Evolutionary conservation across 2,113 vertebrate species (phyloP).

Genomic region (Acrocephalus kingi): DNA sequence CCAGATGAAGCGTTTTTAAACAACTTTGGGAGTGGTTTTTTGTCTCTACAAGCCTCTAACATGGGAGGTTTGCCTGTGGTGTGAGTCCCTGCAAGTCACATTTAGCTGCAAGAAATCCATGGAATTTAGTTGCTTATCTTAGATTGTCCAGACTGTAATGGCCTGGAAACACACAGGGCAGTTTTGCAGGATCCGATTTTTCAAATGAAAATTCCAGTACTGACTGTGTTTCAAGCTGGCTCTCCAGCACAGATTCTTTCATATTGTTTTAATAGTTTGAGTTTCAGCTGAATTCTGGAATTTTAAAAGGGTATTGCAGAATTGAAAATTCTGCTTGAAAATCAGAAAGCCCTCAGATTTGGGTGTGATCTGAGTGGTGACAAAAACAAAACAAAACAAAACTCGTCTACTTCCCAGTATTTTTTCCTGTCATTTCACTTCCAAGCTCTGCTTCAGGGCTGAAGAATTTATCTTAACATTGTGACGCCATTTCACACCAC

Average conservation of each 20-base stretch:
- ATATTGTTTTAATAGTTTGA: not conserved
- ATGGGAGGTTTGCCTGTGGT: not conserved
- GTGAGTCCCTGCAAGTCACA: not conserved
- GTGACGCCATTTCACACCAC: not conserved
- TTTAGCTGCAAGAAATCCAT: not conserved
- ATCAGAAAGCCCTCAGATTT: not conserved
- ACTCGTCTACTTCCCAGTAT: not conserved
- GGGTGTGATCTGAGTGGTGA: not conserved
- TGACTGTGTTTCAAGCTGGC: slow-evolving; percentile 5
- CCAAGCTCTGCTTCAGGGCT: not conserved
- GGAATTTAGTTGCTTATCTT: not conserved
- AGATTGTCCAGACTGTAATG: not conserved
- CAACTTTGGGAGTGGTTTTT: not conserved
- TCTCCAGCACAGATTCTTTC: slow-evolving; percentile 4
- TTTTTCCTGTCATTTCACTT: not conserved
- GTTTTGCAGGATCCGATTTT: slow-evolving; percentile 11
- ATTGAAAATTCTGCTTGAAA: not conserved
- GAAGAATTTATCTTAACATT: not conserved
- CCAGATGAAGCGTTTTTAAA: not conserved
- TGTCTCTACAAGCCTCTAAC: not conserved
- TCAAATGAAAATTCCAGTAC: slow-evolving; percentile 20
- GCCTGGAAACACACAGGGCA: not conserved
- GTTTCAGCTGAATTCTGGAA: slow-evolving; percentile 21
- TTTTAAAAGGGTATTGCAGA: not conserved
- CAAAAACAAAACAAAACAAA: not conserved